Base-by-base conservation (phyloP, 2,113 vertebrate species). In the Oncorhynchus keta region DNA sequence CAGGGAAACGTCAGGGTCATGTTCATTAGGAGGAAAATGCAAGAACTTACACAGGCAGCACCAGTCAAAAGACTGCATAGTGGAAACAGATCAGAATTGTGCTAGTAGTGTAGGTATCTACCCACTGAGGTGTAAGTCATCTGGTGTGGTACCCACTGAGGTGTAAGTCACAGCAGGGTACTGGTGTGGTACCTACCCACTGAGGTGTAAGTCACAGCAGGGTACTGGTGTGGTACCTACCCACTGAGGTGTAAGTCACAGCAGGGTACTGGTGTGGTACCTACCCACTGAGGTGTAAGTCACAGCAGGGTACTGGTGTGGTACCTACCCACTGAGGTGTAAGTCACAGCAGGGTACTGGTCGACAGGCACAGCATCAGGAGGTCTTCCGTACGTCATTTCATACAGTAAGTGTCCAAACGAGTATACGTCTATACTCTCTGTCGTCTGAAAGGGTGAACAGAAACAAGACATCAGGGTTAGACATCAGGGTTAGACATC, bases 351-450 rank as follows among this genome's bases (percentile, higher is more conserved):
- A 18, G 96, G 95, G 79, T 93, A 97, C 68, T 88, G 92, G 73
- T 98, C 97, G 1, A 97, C 86, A 4, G 98, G 97, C 66, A 97
- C 85, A 0, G 84, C 83, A 82, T 97, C 97, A 0, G 97, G 97
- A 0, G 96, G 97, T 49, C 93, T 93, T 28, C 97, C 98, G 0
- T 97, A 99, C 0, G 95, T 95, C 95, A 99, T 99, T 93, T 99
- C 98, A 77, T 97, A 99, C 2, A 99, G 88, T 87, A 98, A 93
- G 83, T 97, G 95, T 69, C 98, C 98, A 76, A 99, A 99, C 82
- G 95, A 96, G 83, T 97, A 95, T 48, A 98, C 94, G 2, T 99
- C 98, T 67, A 97, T 90, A 83, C 94, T 95, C 87, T 99, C 97
- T 83, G 95, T 91, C 1, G 95, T 96, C 98, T 99, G 90, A 3